A percentile compares a stretch with the other conserved stretches of the same genome.
Evolutionary conservation across 2,888 invertebrate species (phyloP).

Genomic region (Agrotis exclamationis): DNA sequence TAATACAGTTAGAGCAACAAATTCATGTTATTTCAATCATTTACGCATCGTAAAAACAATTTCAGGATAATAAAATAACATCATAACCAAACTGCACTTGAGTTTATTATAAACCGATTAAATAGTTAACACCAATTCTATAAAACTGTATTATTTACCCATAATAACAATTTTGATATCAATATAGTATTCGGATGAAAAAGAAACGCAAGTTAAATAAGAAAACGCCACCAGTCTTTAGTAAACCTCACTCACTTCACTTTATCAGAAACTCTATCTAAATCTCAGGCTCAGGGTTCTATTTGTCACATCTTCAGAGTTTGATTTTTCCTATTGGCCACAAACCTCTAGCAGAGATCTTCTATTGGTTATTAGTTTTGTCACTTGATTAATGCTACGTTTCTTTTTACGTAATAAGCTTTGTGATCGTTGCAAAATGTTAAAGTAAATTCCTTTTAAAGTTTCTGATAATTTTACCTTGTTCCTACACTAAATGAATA

Average conservation of each 20-base stretch:
- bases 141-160: constrained; percentile 8
- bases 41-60: constrained; percentile 65
- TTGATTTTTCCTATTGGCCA: constrained; percentile 35
- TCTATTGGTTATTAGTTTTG: constrained; percentile 23
- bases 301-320: constrained; percentile 30
- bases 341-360: accelerated
- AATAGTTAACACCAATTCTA: constrained; percentile 16
- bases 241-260: background rate
- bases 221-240: constrained; percentile 45
- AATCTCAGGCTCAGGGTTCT: constrained; percentile 23
- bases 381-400: constrained; percentile 18
- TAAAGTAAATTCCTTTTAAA: too few species aligned
- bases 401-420: constrained; percentile 30
- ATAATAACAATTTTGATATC: constrained; percentile 39
- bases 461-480: too few species aligned
- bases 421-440: too few species aligned
- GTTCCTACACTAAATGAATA: too few species aligned
- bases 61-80: constrained; percentile 45
- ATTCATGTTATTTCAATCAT: constrained; percentile 54
- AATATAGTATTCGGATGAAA: constrained; percentile 28
- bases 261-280: constrained; percentile 27
- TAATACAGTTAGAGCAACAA: constrained; percentile 38
- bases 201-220: constrained; percentile 50
- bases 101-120: constrained; percentile 15
- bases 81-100: constrained; percentile 32